Evolutionary conservation across 1,140 invertebrate genomes (phyloP).

Genomic region (Dermatophagoides farinae): DNA sequence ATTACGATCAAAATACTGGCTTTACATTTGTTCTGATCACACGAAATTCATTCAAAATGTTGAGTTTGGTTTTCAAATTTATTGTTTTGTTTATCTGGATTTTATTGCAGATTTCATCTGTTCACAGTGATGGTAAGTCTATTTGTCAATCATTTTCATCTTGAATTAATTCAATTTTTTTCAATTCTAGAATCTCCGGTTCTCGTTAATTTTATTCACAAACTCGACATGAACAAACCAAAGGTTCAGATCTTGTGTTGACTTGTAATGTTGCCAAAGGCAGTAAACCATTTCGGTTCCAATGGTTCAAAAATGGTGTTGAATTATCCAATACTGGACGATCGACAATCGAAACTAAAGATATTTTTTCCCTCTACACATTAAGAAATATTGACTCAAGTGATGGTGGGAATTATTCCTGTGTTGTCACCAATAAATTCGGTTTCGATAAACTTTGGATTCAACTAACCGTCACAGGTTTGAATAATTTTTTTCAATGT

Average conservation of each 20-base stretch:
- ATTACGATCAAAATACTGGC: too few species aligned
- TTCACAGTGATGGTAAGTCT: neutral
- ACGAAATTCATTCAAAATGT: too few species aligned
- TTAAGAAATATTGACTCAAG: neutral
- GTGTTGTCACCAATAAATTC: neutral
- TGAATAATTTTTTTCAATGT: neutral
- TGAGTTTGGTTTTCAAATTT: too few species aligned
- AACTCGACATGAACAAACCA: neutral
- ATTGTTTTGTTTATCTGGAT: too few species aligned
- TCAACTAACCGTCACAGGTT: neutral
- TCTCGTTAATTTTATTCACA: neutral
- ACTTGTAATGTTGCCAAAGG: neutral
- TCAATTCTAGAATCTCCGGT: neutral
- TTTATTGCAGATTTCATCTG: too few species aligned
- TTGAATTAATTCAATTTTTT: neutral
- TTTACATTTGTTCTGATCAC: too few species aligned
- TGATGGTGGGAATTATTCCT: constrained; percentile 6
- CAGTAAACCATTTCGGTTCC: neutral
- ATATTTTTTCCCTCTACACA: neutral
- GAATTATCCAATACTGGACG: neutral
- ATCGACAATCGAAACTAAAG: neutral
- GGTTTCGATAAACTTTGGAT: neutral
- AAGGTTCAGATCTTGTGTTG: neutral
- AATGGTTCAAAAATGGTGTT: neutral
- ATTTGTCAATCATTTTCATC: neutral